Evolutionary conservation across 1,140 invertebrate genomes (phyloP).

Genomic region (Diorhabda carinulata): DNA sequence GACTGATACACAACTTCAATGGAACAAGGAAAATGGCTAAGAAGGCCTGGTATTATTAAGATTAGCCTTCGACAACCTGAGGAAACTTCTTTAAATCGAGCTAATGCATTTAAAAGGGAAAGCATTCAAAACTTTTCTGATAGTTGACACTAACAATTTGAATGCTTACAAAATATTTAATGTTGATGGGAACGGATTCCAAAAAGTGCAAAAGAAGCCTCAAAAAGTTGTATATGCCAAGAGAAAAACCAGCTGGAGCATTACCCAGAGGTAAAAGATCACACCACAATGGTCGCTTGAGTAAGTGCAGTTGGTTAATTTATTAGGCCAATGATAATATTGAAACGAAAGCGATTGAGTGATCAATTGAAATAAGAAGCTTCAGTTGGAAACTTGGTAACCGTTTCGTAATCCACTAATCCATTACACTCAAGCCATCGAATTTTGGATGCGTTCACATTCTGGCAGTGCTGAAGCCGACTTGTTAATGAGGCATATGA

Average conservation of each 20-base stretch:
- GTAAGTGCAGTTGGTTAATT: slow-evolving; percentile 40
- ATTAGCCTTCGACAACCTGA: too few relatives aligned
- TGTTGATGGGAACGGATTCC: neutral
- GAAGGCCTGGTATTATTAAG: too few relatives aligned
- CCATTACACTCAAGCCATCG: slow-evolving; percentile 16
- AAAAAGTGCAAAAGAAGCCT: neutral
- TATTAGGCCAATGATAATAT: slow-evolving; percentile 38
- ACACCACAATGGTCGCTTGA: slow-evolving; percentile 37
- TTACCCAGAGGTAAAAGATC: slow-evolving; percentile 41
- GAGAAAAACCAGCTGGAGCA: neutral
- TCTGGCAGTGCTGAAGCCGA: too few relatives aligned
- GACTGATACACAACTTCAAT: neutral
- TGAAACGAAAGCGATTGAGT: slow-evolving; percentile 25
- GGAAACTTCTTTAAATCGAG: too few relatives aligned
- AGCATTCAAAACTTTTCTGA: too few relatives aligned
- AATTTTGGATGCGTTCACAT: too few relatives aligned
- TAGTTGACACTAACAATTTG: too few relatives aligned
- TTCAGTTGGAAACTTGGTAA: slow-evolving; percentile 22
- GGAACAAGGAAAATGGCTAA: neutral
- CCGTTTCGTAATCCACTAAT: slow-evolving; percentile 29
- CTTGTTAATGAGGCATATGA: too few relatives aligned
- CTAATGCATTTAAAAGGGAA: too few relatives aligned
- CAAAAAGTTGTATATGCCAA: neutral
- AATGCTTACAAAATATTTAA: too few relatives aligned
- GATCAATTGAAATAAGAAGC: slow-evolving; percentile 18